A percentile compares a stretch with the other conserved stretches of the same genome.
These are phyloP conservation scores for Nasonia giraulti DNA, from an alignment of 1,140 invertebrate species.

Conservation along the genomic window DNA sequence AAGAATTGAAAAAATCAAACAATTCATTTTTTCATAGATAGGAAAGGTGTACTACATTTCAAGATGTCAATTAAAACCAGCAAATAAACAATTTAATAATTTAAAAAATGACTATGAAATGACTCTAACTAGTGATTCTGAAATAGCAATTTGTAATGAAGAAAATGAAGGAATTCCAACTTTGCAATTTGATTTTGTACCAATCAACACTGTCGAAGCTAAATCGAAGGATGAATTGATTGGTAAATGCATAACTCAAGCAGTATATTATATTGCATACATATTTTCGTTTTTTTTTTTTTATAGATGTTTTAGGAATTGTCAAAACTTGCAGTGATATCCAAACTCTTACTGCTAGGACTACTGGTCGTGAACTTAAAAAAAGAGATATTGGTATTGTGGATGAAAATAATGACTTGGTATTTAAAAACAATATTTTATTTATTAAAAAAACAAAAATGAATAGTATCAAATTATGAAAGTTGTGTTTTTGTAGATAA, in stretches of 20 bases:
- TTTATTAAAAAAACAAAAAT: slow-evolving; percentile 58
- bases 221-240: slow-evolving; percentile 81
- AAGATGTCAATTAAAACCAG: slow-evolving; percentile 87
- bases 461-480: slow-evolving; percentile 31
- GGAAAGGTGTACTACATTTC: slow-evolving; percentile 93
- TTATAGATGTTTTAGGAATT: slow-evolving; percentile 91
- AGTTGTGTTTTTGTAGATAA: slow-evolving; percentile 72
- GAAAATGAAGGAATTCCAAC: slow-evolving; percentile 81
- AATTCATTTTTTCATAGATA: slow-evolving; percentile 74
- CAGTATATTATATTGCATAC: not conserved
- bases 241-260: slow-evolving; percentile 75
- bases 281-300: slow-evolving; percentile 63
- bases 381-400: slow-evolving; percentile 93
- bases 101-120: slow-evolving; percentile 98
- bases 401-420: slow-evolving; percentile 87
- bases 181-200: slow-evolving; percentile 88
- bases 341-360: slow-evolving; percentile 81
- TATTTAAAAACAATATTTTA: slow-evolving; percentile 72
- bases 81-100: slow-evolving; percentile 91
- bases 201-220: slow-evolving; percentile 84
- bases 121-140: slow-evolving; percentile 88
- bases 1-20: slow-evolving; percentile 27
- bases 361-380: slow-evolving; percentile 87
- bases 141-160: slow-evolving; percentile 82
- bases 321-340: slow-evolving; percentile 86